Percentiles rank a stretch among this genome's conserved stretches.
phyloP scores from a whole-genome alignment of 2,888 invertebrate species.

The Torymus auratus region DNA sequence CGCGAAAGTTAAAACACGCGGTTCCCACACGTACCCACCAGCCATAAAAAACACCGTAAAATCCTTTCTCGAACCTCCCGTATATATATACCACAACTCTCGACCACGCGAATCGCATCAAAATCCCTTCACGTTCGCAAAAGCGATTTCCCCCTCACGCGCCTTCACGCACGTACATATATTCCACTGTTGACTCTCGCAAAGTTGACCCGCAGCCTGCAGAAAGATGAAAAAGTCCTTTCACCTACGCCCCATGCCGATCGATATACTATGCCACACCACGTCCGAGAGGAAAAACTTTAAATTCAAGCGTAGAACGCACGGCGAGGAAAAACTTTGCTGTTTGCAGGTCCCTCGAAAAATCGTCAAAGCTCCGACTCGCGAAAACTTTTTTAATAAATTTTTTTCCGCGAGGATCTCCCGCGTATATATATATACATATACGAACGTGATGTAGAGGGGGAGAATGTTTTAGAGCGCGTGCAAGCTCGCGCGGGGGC shows the following conservation, averaged over 20 bases:
- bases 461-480: background rate
- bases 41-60: too few relatives aligned
- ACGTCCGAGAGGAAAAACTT: slow-evolving; percentile 1
- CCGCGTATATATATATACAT: background rate
- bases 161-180: background rate
- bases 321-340: background rate
- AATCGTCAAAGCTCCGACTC: background rate
- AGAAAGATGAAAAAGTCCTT: slow-evolving; percentile 10
- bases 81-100: too few relatives aligned
- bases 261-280: too few relatives aligned
- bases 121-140: background rate
- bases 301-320: background rate
- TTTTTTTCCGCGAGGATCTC: background rate
- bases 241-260: too few relatives aligned
- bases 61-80: too few relatives aligned
- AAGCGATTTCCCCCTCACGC: background rate
- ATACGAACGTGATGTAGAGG: background rate
- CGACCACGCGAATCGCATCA: too few relatives aligned
- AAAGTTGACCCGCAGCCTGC: background rate
- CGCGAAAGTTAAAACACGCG: too few relatives aligned
- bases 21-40: too few relatives aligned
- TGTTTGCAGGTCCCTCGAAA: slow-evolving; percentile 9
- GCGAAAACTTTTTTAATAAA: slow-evolving; percentile 40
- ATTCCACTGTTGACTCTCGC: background rate
- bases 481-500: background rate